A percentile compares a stretch with the other conserved stretches of the same genome.
Conservation (phyloP, 2,797 vertebrate genomes). For the Enteromius radiatus region DNA sequence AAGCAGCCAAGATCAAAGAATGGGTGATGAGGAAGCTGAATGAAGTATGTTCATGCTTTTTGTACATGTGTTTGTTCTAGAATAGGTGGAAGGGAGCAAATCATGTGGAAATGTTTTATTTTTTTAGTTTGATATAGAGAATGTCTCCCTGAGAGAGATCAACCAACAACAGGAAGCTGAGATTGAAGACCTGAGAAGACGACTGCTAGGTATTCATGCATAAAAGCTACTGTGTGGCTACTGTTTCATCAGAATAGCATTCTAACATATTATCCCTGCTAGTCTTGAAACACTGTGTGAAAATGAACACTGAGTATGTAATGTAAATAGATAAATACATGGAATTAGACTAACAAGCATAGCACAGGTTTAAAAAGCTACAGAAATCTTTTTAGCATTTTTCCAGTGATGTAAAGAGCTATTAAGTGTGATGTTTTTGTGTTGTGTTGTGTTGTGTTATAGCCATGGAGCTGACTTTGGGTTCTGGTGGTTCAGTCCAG, state of each 20-base stretch:
- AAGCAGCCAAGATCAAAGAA: conserved; percentile 98
- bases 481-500: conserved; percentile 34
- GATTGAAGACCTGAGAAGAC: conserved; percentile 85
- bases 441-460: conserved; percentile 32
- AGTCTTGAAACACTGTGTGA: neutral
- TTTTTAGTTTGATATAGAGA: conserved; percentile 91
- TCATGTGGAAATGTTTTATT: conserved; percentile 37
- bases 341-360: no score
- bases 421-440: neutral
- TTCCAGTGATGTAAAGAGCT: no score
- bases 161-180: conserved; percentile 90
- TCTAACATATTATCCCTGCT: neutral
- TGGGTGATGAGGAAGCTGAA: conserved; percentile 95
- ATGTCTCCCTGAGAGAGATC: conserved; percentile 87
- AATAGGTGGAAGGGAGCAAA: neutral
- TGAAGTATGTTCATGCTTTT: conserved; percentile 79
- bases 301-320: no score
- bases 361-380: no score
- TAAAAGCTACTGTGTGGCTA: neutral
- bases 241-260: neutral
- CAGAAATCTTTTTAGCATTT: no score
- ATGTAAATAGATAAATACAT: no score
- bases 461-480: conserved; percentile 73
- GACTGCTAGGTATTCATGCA: conserved; percentile 82
- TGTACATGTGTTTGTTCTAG: conserved; percentile 21